A percentile compares a stretch with the other conserved stretches of the same genome.
These are phyloP conservation scores for Oophaga sylvatica DNA, from an alignment of 2,797 vertebrate species.

Conservation along the genomic window DNA sequence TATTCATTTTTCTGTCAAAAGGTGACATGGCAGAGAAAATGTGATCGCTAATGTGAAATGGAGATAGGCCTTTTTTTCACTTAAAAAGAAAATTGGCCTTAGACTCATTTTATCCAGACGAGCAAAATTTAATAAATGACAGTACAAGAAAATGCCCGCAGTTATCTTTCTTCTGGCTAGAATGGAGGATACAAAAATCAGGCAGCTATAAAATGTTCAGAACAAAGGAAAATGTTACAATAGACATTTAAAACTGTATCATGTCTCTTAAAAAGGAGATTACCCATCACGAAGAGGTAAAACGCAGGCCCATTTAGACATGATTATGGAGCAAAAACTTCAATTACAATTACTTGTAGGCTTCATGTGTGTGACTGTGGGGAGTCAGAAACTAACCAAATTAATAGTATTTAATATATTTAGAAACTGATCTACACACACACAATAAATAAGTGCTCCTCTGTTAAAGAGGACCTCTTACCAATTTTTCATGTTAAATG, in stretches of 20 bases:
- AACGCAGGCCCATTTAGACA: constrained; percentile 2
- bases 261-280: background rate
- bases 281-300: background rate
- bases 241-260: constrained; percentile 14
- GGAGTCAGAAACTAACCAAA: background rate
- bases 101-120: constrained; percentile 15
- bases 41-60: constrained; percentile 48
- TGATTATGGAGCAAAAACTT: background rate
- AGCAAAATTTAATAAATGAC: constrained; percentile 47
- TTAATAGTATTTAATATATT: background rate
- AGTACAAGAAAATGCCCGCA: constrained; percentile 30
- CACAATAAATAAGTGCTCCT: background rate
- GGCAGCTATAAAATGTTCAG: constrained; percentile 18
- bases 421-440: background rate
- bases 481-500: no score
- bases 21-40: constrained; percentile 43
- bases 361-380: background rate
- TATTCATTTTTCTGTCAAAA: constrained; percentile 42
- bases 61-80: constrained; percentile 23
- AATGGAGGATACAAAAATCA: background rate
- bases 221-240: constrained; percentile 14
- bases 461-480: background rate
- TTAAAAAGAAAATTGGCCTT: constrained; percentile 35
- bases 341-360: background rate
- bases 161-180: constrained; percentile 37